Evolutionary conservation across 1,140 invertebrate species (phyloP).

Genomic region (Batillaria attramentaria): DNA sequence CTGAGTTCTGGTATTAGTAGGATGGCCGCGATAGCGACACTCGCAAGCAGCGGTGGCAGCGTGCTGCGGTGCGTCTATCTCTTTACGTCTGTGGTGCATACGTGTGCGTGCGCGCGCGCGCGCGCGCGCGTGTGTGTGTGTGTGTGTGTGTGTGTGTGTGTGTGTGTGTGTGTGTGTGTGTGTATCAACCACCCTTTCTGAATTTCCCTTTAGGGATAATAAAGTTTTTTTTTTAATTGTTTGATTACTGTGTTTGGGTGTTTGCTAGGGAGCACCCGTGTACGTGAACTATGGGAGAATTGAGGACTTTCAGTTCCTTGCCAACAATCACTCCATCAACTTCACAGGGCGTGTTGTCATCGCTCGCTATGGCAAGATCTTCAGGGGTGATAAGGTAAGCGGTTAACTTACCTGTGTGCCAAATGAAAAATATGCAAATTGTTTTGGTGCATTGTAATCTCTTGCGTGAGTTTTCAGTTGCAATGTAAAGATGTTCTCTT

Average conservation of each 20-base stretch:
- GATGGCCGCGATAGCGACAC: too few relatives aligned
- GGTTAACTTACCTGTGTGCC: not conserved
- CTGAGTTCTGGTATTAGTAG: too few relatives aligned
- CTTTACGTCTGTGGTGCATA: too few relatives aligned
- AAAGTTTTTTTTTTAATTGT: slow-evolving; percentile 4
- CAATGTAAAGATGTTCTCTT: not conserved
- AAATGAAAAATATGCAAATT: not conserved
- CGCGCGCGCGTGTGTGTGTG: not conserved
- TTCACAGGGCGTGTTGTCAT: slow-evolving; percentile 72
- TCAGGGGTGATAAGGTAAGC: slow-evolving; percentile 73
- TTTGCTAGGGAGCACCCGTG: slow-evolving; percentile 71
- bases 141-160: not conserved
- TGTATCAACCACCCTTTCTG: too few relatives aligned
- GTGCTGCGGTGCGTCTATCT: too few relatives aligned
- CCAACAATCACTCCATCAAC: slow-evolving; percentile 58
- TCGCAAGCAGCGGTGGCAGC: too few relatives aligned
- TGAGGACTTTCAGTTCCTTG: slow-evolving; percentile 73
- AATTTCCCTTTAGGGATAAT: too few relatives aligned
- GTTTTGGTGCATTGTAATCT: slow-evolving; percentile 19
- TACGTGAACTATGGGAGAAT: slow-evolving; percentile 75
- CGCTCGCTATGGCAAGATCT: slow-evolving; percentile 74
- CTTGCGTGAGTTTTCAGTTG: slow-evolving; percentile 1
- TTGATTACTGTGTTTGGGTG: not conserved
- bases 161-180: not conserved
- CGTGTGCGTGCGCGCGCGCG: not conserved